Conservation (phyloP, 2,113 vertebrate genomes). For the Sturnira hondurensis region DNA sequence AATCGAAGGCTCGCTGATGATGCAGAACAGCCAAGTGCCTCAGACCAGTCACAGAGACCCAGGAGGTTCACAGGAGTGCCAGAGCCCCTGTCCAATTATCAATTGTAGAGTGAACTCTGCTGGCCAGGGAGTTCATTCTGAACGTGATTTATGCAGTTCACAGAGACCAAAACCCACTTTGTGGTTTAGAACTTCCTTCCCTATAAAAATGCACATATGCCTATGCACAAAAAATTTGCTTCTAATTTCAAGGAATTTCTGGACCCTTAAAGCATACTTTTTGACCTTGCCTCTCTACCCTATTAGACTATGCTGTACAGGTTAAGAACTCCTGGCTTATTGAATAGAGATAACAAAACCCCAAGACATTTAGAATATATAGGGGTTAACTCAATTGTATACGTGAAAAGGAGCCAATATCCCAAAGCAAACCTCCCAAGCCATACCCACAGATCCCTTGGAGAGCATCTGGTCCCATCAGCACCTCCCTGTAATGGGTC, state of each 20-base stretch:
- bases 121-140: background rate
- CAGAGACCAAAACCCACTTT: background rate
- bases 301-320: background rate
- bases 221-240: background rate
- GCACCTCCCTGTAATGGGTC: background rate
- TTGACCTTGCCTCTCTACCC: background rate
- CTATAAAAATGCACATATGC: background rate
- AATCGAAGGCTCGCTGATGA: constrained; percentile 25
- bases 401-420: background rate
- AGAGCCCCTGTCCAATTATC: constrained; percentile 54
- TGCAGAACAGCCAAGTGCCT: background rate
- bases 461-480: background rate
- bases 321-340: background rate
- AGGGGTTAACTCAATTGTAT: background rate
- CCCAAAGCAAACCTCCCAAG: background rate
- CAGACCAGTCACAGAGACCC: constrained; percentile 29
- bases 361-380: background rate
- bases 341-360: background rate
- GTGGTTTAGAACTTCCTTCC: background rate
- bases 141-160: background rate
- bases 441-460: background rate
- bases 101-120: constrained; percentile 55
- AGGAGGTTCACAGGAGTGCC: background rate
- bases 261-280: background rate
- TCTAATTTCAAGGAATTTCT: constrained; percentile 18